Evolutionary conservation across 2,113 vertebrate species (phyloP), one percentile per base, ranked within the genome.

Genomic region (Alligator sinensis): DNA sequence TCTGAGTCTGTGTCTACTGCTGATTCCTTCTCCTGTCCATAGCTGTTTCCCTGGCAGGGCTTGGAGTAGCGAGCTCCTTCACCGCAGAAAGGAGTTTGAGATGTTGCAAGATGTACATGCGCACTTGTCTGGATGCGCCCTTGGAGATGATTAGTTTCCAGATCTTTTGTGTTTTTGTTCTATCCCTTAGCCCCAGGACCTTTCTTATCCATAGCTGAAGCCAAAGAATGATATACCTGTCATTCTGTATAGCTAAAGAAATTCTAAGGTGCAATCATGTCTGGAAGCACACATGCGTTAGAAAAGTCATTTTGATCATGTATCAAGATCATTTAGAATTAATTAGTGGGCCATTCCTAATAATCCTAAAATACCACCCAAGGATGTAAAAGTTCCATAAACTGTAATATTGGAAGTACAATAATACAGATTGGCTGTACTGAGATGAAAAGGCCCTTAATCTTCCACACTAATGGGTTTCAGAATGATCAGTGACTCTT

Each of bases 401-500:
- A 76, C 38, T 78, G 76, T n/a, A 12, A 30, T 61, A 1, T 3
- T 47, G 24, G 84, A 72, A 54, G 68, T 70, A 30, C 68, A 61
- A 82, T 78, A 70, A 63, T 91, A 12, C 18, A 13, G 68, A 66
- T 54, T 77, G 0, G 0, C 77, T 68, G n/a, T 0, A 1, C 17
- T 0, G 0, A 59, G 68, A 28, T 84, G 75, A 54, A 84, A 88
- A 84, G 87, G 57, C 60, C 21, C 38, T 90, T 72, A 78, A 92
- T 90, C 1, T 2, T 61, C 84, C 62, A 60, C 84, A 84, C 87
- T 96, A 93, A 94, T 95, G 94, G 82, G 19, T 88, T 93, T 62
- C 87, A 88, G 94, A 19, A 79, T 88, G 91, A 95, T 79, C 78
- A 95, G 92, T 95, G 89, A 61, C 59, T 94, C 2, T 1, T 30